Evolutionary conservation across 2,113 vertebrate genomes (phyloP).

Genomic region (Mustelus asterias): DNA sequence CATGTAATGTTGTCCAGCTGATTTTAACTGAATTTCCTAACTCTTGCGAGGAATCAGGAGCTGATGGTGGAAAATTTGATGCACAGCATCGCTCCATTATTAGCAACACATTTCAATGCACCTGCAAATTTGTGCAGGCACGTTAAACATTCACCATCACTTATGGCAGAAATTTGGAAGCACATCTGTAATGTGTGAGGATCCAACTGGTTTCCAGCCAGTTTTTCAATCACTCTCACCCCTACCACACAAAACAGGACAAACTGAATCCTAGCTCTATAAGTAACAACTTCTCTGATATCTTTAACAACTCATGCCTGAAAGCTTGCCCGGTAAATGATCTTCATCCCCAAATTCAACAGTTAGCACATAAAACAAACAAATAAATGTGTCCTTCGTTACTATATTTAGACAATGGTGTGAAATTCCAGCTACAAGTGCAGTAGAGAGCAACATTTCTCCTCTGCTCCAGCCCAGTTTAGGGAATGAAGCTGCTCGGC

Average conservation of each 20-base stretch:
- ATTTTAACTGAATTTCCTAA: not conserved
- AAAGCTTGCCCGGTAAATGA: not conserved
- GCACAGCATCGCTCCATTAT: not conserved
- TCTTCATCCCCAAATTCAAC: not conserved
- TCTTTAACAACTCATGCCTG: not conserved
- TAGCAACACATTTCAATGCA: not conserved
- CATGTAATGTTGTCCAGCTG: not conserved
- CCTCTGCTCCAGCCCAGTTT: not conserved
- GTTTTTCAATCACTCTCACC: not conserved
- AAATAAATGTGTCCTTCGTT: not conserved
- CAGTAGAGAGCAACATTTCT: not conserved
- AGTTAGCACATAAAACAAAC: not conserved
- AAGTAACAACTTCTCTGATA: not conserved
- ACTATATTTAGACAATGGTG: not conserved
- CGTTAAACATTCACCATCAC: not conserved
- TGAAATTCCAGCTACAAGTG: not conserved
- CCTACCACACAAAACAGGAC: not conserved
- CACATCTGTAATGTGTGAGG: not conserved
- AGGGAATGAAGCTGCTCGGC: not conserved
- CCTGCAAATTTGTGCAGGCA: not conserved
- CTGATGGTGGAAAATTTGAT: not conserved
- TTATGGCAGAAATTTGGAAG: not conserved
- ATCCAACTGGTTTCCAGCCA: not conserved
- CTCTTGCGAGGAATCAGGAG: not conserved
- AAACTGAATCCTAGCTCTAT: not conserved